A percentile compares a stretch with the other conserved stretches of the same genome.
phyloP scores from a whole-genome alignment of 1,140 invertebrate genomes.

The Eriosoma lanigerum region DNA sequence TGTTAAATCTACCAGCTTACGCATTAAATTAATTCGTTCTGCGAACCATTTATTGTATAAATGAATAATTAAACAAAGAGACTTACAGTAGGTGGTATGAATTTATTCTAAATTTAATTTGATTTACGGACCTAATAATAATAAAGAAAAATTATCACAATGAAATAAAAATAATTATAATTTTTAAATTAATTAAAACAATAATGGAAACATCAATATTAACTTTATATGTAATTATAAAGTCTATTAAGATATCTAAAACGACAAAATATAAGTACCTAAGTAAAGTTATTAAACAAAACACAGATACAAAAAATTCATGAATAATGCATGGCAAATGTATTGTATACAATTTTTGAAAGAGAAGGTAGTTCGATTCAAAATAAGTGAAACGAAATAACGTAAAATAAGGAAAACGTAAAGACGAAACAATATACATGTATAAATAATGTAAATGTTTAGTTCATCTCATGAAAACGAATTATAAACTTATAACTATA shows the following conservation, averaged over 20 bases:
- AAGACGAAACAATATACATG: slow-evolving; percentile 15
- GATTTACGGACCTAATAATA: neutral
- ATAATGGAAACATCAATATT: no score
- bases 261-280: neutral
- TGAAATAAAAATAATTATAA: neutral
- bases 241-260: neutral
- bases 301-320: slow-evolving; percentile 1
- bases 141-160: neutral
- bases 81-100: slow-evolving; percentile 14
- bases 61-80: slow-evolving; percentile 17
- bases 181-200: no score
- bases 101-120: neutral
- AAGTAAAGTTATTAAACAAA: slow-evolving; percentile 10
- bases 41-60: neutral
- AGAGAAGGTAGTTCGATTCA: neutral
- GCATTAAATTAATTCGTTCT: neutral
- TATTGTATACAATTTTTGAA: neutral
- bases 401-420: slow-evolving; percentile 4
- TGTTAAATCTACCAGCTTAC: slow-evolving; percentile 13
- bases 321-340: neutral
- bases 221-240: neutral
- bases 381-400: slow-evolving; percentile 34
- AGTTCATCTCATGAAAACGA: slow-evolving; percentile 42
- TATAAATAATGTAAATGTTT: slow-evolving; percentile 42
- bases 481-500: slow-evolving; percentile 49